These are phyloP conservation scores for Tenthredo distinguenda DNA, from an alignment of 2,888 invertebrate genomes.

Conservation along the genomic window DNA sequence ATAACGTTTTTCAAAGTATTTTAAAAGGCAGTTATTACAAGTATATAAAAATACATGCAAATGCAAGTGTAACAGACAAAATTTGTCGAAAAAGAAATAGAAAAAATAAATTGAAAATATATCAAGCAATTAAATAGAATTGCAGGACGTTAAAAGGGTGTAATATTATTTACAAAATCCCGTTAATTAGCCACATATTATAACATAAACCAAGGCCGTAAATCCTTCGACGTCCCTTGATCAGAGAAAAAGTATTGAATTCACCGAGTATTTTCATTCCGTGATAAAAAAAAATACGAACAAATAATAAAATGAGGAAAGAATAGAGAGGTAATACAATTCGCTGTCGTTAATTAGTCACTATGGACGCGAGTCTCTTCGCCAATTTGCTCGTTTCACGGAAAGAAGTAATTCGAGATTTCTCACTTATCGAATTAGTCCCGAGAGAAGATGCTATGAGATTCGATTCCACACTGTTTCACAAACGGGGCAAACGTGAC, in stretches of 20 bases:
- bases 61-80: background rate
- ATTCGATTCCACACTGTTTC: conserved; percentile 15
- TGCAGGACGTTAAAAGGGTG: background rate
- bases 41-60: background rate
- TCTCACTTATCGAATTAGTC: background rate
- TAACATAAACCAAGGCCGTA: background rate
- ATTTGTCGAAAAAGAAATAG: background rate
- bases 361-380: background rate
- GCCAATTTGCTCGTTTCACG: background rate
- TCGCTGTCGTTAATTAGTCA: background rate
- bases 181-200: background rate
- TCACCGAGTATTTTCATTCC: background rate
- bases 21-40: background rate
- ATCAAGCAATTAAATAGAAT: background rate
- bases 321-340: background rate
- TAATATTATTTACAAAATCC: conserved; percentile 1
- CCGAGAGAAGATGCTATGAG: conserved; percentile 4
- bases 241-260: background rate
- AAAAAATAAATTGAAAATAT: no score
- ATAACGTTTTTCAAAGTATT: background rate
- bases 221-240: background rate
- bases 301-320: background rate
- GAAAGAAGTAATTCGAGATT: background rate
- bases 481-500: background rate
- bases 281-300: background rate